Conservation (phyloP, 2,797 vertebrate species). For the Acrossocheilus wenchowensis region DNA sequence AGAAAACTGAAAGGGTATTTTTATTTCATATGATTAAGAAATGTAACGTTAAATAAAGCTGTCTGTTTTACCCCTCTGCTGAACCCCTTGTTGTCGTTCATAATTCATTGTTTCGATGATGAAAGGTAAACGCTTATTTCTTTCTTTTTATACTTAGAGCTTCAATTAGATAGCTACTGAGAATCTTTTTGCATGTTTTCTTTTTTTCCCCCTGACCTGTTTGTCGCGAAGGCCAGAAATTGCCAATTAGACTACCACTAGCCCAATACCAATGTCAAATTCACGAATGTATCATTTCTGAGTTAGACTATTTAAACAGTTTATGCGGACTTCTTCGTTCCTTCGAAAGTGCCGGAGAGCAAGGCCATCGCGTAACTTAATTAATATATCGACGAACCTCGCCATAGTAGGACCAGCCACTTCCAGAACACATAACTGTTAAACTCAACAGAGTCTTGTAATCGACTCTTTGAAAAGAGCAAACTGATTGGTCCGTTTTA, state of each 20-base stretch:
- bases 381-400: neutral
- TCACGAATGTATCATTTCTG: neutral
- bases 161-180: neutral
- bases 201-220: neutral
- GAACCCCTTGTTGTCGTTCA: neutral
- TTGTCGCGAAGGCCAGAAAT: neutral
- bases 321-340: neutral
- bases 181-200: neutral
- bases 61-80: neutral
- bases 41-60: neutral
- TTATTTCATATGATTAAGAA: neutral
- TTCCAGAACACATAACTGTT: neutral
- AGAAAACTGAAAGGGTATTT: neutral
- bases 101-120: neutral
- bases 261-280: too few species aligned
- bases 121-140: neutral
- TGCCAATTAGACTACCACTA: neutral
- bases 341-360: neutral
- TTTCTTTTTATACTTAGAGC: neutral
- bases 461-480: neutral
- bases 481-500: conserved; percentile 33
- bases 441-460: neutral
- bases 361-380: neutral
- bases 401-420: neutral
- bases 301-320: neutral